phyloP scores from a whole-genome alignment of 2,888 invertebrate species.

The Ceraclea dissimilis region DNA sequence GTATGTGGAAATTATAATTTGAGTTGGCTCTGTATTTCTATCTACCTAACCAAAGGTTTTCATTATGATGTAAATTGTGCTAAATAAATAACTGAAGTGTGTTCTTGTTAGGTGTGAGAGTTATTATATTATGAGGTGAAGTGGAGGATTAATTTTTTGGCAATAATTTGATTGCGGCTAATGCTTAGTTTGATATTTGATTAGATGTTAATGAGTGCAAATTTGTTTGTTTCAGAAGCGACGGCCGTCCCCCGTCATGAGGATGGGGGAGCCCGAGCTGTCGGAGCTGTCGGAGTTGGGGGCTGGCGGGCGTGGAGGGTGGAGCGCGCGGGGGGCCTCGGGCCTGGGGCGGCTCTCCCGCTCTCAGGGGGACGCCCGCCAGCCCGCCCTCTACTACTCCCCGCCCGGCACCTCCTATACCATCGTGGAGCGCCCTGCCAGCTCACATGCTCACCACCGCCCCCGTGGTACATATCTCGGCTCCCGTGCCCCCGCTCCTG shows the following conservation, averaged over 20 bases:
- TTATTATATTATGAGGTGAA: too few relatives aligned
- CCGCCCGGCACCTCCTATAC: conserved; percentile 86
- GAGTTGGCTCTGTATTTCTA: too few relatives aligned
- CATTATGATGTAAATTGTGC: too few relatives aligned
- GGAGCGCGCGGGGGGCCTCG: conserved; percentile 38
- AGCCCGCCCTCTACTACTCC: conserved; percentile 66
- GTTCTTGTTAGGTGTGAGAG: too few relatives aligned
- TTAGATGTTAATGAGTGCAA: too few relatives aligned
- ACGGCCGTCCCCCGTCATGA: conserved; percentile 44
- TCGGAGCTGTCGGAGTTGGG: conserved; percentile 50
- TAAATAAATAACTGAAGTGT: too few relatives aligned
- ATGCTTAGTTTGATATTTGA: too few relatives aligned
- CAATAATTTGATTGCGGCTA: too few relatives aligned
- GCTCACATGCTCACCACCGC: conserved; percentile 60
- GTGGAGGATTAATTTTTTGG: too few relatives aligned
- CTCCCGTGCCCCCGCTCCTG: conserved; percentile 53
- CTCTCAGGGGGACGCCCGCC: conserved; percentile 34
- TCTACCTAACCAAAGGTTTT: too few relatives aligned
- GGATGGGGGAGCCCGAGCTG: conserved; percentile 51
- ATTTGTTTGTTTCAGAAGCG: conserved; percentile 22
- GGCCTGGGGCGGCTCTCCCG: conserved; percentile 47
- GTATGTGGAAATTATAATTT: too few relatives aligned
- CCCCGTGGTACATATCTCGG: conserved; percentile 62
- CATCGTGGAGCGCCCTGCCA: conserved; percentile 74
- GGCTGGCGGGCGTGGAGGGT: conserved; percentile 49